Conservation (phyloP, 2,113 vertebrate genomes). For the Dicerorhinus sumatrensis region DNA sequence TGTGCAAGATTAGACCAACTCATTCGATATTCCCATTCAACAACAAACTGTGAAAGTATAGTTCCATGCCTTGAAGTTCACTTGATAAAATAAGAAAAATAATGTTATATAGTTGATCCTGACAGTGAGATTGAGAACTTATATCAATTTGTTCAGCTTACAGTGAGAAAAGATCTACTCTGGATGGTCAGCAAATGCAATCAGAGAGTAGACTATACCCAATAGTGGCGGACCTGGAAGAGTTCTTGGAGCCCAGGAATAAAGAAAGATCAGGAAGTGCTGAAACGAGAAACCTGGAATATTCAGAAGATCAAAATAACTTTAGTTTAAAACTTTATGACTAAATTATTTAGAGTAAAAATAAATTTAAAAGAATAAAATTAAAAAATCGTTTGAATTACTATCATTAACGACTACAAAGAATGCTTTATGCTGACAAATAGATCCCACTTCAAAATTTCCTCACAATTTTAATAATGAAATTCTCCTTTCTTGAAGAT, state of each 20-base stretch:
- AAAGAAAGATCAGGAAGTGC: background rate
- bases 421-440: background rate
- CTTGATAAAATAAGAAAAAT: slow-evolving; percentile 10
- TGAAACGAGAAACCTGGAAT: background rate
- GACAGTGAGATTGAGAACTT: background rate
- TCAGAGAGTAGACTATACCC: background rate
- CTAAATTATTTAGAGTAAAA: background rate
- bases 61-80: background rate
- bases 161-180: background rate
- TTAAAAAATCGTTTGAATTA: background rate
- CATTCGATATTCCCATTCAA: background rate
- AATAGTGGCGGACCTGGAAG: background rate
- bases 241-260: background rate
- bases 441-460: background rate
- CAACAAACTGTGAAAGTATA: background rate
- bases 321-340: background rate
- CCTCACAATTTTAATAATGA: background rate
- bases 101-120: background rate
- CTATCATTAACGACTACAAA: background rate
- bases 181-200: background rate
- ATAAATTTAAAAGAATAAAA: background rate
- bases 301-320: background rate
- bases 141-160: background rate
- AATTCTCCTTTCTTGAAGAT: background rate
- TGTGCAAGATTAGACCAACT: background rate